Percentiles rank a stretch among this genome's conserved stretches.
Evolutionary conservation across 2,797 vertebrate genomes (phyloP).

Genomic region (Echiichthys vipera): DNA sequence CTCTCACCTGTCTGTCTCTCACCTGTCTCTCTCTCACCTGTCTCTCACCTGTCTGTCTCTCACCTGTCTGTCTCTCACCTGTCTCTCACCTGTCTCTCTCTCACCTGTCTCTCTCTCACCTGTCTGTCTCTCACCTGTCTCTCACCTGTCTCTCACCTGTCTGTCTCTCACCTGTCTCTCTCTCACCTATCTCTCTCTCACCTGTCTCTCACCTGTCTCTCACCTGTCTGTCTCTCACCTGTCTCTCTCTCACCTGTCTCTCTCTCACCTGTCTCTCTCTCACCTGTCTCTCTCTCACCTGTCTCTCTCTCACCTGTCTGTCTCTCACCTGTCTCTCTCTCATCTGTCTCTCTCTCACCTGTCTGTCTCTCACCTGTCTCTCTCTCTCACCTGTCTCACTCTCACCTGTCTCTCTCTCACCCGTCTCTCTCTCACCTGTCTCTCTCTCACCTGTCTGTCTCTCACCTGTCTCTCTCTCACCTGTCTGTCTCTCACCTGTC

Average conservation of each 20-base stretch:
- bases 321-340: slow-evolving; percentile 24
- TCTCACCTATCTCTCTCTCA: slow-evolving; percentile 92
- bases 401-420: not conserved
- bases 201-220: too few relatives aligned
- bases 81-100: not conserved
- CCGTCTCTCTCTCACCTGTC: slow-evolving; percentile 37
- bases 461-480: slow-evolving; percentile 69
- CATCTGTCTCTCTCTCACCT: slow-evolving; percentile 1
- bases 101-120: slow-evolving; percentile 35
- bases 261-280: not conserved
- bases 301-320: not conserved
- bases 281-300: slow-evolving; percentile 78
- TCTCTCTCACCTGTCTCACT: too few relatives aligned
- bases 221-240: not conserved
- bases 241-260: slow-evolving; percentile 40
- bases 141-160: too few relatives aligned
- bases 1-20: slow-evolving; percentile 33
- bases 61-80: slow-evolving; percentile 78
- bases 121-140: not conserved
- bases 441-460: not conserved
- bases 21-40: not conserved
- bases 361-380: slow-evolving; percentile 5
- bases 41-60: too few relatives aligned
- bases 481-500: slow-evolving; percentile 68
- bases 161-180: slow-evolving; percentile 6